Base-by-base conservation (phyloP, 1,140 invertebrate species). In the Thaumatotibia leucotreta region DNA sequence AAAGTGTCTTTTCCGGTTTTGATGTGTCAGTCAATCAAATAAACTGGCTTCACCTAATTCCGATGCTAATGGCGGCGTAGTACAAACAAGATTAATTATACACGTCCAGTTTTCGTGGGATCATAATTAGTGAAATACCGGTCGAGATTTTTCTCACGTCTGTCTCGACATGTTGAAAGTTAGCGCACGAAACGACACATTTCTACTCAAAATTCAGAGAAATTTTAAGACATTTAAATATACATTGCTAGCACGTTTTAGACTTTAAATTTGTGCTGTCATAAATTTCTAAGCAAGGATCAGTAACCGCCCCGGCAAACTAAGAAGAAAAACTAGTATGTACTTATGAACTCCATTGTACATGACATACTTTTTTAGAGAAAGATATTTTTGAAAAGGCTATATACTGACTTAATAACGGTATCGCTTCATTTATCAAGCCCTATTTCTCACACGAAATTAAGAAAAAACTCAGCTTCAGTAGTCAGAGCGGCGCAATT, bases 21-120 rank as follows among this genome's bases (percentile, higher is more conserved):
- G 29, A 58, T 58, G 52, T 76, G 69, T 73, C 69, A 68, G 63
- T 64, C 52, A 54, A 65, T 31, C 22, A 3, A 23, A 64, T 70
- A 76, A n/a, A 83, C 80, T 78, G 45, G 84, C 80, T 83, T 76
- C 63, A 71, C 85, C 83, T 89, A 87, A 89, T 83, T 84, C 70
- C 75, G 45, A 86, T 84, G 83, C 33, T 83, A 88, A 89, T 86
- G 65, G 69, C 72, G 64, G 33, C 4, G 70, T 32, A 66, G 75
- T 73, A 82, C 77, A 82, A 81, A 84, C 84, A 74, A 83, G 73
- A 81, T 86, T 85, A 83, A 86, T 86, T 62, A 35, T 20, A 45
- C 82, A 72, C 70, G 50, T 68, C 64, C 67, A 66, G 63, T 77
- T 82, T 76, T 67, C 22, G 67, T 50, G 66, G 67, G 69, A 72